Conservation (phyloP, 2,113 vertebrate genomes). For the Silurus glanis region DNA sequence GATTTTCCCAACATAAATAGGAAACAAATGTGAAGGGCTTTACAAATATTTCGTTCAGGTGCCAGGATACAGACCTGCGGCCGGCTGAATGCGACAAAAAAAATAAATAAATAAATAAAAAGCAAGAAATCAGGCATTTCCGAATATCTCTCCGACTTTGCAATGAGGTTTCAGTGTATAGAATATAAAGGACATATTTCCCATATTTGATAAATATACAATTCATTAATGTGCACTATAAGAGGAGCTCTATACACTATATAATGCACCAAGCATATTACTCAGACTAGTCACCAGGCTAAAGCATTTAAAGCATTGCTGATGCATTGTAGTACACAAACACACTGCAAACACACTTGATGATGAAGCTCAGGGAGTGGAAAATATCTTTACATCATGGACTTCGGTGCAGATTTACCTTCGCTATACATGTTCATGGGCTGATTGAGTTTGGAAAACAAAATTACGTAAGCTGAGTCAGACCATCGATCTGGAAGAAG, state of each 20-base stretch:
- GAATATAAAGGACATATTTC: conserved; percentile 47
- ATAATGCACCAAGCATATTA: conserved; percentile 36
- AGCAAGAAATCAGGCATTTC: conserved; percentile 16
- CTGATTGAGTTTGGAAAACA: conserved; percentile 1
- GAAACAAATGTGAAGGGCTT: neutral
- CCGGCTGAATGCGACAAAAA: conserved; percentile 12
- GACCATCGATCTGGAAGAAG: neutral
- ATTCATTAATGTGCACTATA: conserved; percentile 30
- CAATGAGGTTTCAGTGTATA: conserved; percentile 26
- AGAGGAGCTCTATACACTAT: conserved; percentile 47
- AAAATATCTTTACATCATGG: conserved; percentile 21
- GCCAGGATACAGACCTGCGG: conserved; percentile 1
- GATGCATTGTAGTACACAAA: conserved; percentile 36
- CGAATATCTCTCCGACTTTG: conserved; percentile 12
- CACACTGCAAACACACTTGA: conserved; percentile 36
- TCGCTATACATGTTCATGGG: conserved; percentile 6
- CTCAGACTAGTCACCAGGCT: conserved; percentile 35
- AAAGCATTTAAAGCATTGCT: conserved; percentile 36
- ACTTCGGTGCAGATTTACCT: neutral
- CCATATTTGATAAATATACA: conserved; percentile 45
- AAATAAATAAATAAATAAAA: conserved; percentile 26
- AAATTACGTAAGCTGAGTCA: conserved; percentile 22
- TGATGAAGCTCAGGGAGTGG: neutral
- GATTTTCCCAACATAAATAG: neutral
- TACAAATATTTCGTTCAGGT: conserved; percentile 19